Conservation (phyloP, 2,888 invertebrate species). For the Margaritifera margaritifera region DNA sequence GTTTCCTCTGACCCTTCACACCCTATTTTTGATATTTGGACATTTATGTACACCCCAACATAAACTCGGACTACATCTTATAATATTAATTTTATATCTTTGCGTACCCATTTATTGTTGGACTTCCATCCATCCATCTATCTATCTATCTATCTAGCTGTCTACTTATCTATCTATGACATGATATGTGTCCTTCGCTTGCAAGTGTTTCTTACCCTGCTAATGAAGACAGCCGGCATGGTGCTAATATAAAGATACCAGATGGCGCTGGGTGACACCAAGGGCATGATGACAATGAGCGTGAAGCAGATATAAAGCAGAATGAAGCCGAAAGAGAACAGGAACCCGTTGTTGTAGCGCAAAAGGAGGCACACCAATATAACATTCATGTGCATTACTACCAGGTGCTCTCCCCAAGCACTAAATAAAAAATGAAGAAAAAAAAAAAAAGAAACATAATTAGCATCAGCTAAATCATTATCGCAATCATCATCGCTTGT, state of each 20-base stretch:
- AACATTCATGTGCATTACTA: slow-evolving; percentile 44
- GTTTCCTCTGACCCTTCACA: no score
- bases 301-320: slow-evolving; percentile 36
- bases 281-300: slow-evolving; percentile 38
- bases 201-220: slow-evolving; percentile 34
- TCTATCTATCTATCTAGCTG: no score
- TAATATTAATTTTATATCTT: no score
- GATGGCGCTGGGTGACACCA: slow-evolving; percentile 30
- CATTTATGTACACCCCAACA: no score
- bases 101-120: no score
- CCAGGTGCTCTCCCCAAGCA: slow-evolving; percentile 50
- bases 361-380: slow-evolving; percentile 41
- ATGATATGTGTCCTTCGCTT: not conserved
- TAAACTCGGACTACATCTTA: no score
- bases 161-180: no score
- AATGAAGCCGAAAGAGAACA: slow-evolving; percentile 41
- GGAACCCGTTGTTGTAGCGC: slow-evolving; percentile 36
- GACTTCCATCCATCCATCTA: no score
- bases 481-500: no score
- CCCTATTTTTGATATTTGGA: no score
- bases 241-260: slow-evolving; percentile 37
- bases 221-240: slow-evolving; percentile 41
- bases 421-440: slow-evolving; percentile 23
- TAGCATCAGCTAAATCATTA: no score
- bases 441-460: not conserved